Conservation (phyloP, 2,888 invertebrate genomes). For the Macrosiphum euphorbiae region DNA sequence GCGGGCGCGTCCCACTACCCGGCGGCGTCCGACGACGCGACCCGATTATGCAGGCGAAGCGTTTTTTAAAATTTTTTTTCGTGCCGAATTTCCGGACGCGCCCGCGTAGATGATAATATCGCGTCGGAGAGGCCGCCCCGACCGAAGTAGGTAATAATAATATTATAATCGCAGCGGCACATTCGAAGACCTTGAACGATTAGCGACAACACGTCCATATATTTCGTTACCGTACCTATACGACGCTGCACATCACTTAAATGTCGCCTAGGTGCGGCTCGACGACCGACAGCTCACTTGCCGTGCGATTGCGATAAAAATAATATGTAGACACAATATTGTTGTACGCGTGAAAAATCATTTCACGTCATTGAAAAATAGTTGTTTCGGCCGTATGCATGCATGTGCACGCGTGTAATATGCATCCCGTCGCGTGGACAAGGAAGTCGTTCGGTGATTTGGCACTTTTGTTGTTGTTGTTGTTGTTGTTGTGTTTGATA, state of each 20-base stretch:
- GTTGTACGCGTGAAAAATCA: neutral
- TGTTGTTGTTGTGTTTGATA: neutral
- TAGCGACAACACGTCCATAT: neutral
- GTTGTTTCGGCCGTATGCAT: neutral
- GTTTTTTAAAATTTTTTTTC: neutral
- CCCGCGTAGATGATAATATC: neutral
- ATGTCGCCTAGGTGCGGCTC: neutral
- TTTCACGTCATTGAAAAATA: neutral
- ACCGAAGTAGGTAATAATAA: neutral
- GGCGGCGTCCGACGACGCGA: neutral
- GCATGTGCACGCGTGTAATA: neutral
- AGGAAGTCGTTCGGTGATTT: neutral
- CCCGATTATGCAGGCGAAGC: neutral
- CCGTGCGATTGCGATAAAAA: neutral
- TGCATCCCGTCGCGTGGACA: neutral
- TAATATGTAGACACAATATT: neutral
- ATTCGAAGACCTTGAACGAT: slow-evolving; percentile 23
- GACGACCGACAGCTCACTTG: neutral
- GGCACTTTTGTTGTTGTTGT: no score
- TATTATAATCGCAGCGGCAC: neutral
- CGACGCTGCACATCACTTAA: neutral
- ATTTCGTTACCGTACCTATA: neutral
- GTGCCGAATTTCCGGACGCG: no score
- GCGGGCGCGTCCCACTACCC: neutral
- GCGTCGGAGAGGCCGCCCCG: neutral